Base-by-base conservation (phyloP, 2,888 invertebrate genomes). In the Dolomedes plantarius region DNA sequence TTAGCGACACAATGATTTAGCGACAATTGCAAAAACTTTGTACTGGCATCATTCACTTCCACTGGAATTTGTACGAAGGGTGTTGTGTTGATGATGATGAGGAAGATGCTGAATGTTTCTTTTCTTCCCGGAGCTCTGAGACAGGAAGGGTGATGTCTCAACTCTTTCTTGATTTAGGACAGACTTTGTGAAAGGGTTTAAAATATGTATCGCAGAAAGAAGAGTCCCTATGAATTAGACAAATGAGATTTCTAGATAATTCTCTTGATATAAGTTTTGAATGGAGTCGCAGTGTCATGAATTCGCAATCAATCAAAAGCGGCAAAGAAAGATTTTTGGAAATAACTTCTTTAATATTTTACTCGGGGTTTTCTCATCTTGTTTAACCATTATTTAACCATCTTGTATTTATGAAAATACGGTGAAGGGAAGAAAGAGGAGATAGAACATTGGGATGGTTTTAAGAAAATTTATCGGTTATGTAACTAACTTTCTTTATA, bases 1-100 rank as follows among this genome's bases (percentile, higher is more conserved):
- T 23, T 9, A 29, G 36, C 31, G 74, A 82, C 69, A 69, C 75
- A 62, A 76, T 82, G 82, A 82, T 82, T 82, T 82, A 82, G 64
- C 36, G 82, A 76, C 56, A 75, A 36, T 32, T 9, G 62, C 68
- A 81, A 82, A 76, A 82, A 82, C 80, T 73, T 67, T 36, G 67
- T 39, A 11, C 78, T 19, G 11, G 69, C 76, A 36, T 36, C 67
- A 76, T 68, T 76, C 76, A 56, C 56, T 5, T 23, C 23, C 1
- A 11, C 5, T 23, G 16, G 23, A 23, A 6, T 56, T 11, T 11
- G 19, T 56, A 23, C 11, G 16, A 23, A 23, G 56, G 16, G 23
- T 56, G 56, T 23, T 56, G 46, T 23, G 56, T 23, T 23, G 56
- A 56, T n/a, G 56, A 56, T 56, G 23, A 56, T 23, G 13, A 46